Conservation (phyloP, 2,888 invertebrate species). For the Hemicrepidius hirtus region DNA sequence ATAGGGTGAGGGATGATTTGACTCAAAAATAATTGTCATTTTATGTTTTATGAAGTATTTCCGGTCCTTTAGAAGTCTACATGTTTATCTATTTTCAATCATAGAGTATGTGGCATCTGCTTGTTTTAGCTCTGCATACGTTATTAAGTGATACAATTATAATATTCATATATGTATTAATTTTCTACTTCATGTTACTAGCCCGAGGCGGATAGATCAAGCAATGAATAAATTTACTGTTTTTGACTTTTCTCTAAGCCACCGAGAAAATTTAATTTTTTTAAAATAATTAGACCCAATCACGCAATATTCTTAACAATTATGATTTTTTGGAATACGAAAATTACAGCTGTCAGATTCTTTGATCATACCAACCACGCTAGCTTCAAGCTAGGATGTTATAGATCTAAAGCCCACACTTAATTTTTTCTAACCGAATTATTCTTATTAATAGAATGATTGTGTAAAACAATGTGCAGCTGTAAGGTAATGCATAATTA, state of each 20-base stretch:
- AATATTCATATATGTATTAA: conserved; percentile 57
- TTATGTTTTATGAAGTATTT: conserved; percentile 29
- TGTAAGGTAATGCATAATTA: conserved; percentile 40
- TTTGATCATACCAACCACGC: conserved; percentile 4
- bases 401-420: conserved; percentile 12
- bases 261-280: not conserved
- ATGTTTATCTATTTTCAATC: conserved; percentile 38
- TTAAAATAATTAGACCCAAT: conserved; percentile 8
- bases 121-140: conserved; percentile 37
- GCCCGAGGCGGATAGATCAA: conserved; percentile 54
- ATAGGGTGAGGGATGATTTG: not conserved
- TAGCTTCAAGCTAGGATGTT: not conserved
- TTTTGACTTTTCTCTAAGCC: conserved; percentile 11
- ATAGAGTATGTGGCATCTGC: conserved; percentile 37
- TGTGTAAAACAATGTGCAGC: conserved; percentile 38
- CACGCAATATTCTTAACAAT: conserved; percentile 23
- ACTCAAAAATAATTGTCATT: conserved; percentile 33
- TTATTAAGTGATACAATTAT: conserved; percentile 55
- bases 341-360: conserved; percentile 27
- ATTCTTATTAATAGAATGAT: conserved; percentile 25
- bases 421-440: not conserved
- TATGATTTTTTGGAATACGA: conserved; percentile 5
- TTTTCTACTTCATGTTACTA: conserved; percentile 49
- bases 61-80: conserved; percentile 22
- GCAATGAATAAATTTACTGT: conserved; percentile 56